Percentiles rank a stretch among this genome's conserved stretches.
Evolutionary conservation across 2,797 vertebrate species (phyloP).

Genomic region (Trichosurus vulpecula): DNA sequence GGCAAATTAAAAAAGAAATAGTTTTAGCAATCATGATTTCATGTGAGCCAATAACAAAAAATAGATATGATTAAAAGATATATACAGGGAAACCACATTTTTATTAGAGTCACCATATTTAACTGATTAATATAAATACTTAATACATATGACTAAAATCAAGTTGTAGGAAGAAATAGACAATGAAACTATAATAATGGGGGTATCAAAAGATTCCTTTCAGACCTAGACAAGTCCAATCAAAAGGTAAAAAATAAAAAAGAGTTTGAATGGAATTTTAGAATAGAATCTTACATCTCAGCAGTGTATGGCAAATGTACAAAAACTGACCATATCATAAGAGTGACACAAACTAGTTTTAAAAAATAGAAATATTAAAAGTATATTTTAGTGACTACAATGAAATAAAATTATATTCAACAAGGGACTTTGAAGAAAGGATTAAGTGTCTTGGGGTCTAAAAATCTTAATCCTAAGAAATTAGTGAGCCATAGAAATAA

Average conservation of each 20-base stretch:
- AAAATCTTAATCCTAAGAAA: neutral
- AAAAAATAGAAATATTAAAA: neutral
- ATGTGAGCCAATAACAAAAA: neutral
- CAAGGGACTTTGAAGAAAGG: neutral
- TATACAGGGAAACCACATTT: neutral
- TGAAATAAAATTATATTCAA: neutral
- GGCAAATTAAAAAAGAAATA: neutral
- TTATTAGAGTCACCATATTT: neutral
- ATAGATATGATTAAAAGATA: neutral
- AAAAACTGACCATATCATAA: neutral
- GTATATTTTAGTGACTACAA: neutral
- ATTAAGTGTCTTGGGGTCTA: neutral
- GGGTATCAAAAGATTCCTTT: neutral
- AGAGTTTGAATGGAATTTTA: neutral
- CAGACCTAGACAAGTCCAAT: neutral
- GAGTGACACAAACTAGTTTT: neutral
- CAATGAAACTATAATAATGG: neutral
- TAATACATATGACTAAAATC: neutral
- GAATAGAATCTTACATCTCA: neutral
- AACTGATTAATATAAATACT: neutral
- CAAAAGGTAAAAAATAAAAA: neutral
- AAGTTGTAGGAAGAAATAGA: neutral
- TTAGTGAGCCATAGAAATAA: neutral
- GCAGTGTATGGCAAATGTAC: neutral
- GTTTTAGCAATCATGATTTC: neutral